Percentiles rank a stretch among this genome's conserved stretches.
Conservation (phyloP, 2,888 invertebrate genomes). For the Chaetoderma sp. region DNA sequence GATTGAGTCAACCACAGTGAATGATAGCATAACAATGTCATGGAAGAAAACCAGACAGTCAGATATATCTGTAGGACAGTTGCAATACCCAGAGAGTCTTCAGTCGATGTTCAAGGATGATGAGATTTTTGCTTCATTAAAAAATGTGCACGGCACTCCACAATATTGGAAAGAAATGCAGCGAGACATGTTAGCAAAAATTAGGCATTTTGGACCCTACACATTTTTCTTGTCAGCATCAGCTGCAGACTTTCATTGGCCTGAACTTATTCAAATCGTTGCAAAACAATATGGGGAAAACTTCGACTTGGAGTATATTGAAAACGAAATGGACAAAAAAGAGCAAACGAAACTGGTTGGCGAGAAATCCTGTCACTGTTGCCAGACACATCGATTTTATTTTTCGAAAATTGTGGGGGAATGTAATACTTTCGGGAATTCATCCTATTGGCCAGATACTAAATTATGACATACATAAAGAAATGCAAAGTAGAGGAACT, state of each 20-base stretch:
- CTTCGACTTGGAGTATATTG: conserved; percentile 12
- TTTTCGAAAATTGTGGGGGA: conserved; percentile 29
- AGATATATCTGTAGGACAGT: conserved; percentile 8
- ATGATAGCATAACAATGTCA: conserved; percentile 12
- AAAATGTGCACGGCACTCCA: conserved; percentile 21
- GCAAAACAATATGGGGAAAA: conserved; percentile 30
- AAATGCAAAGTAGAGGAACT: conserved; percentile 33
- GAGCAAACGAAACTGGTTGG: conserved; percentile 27
- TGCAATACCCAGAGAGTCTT: conserved; percentile 17
- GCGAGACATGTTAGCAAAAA: conserved; percentile 34
- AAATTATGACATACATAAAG: conserved; percentile 32
- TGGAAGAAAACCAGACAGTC: conserved; percentile 13
- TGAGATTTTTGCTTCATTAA: conserved; percentile 22
- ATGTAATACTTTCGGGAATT: conserved; percentile 26
- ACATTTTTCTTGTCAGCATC: conserved; percentile 36
- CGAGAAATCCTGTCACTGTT: conserved; percentile 25
- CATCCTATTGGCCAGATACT: conserved; percentile 32
- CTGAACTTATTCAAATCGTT: conserved; percentile 31
- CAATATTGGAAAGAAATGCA: conserved; percentile 35
- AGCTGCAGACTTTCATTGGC: conserved; percentile 38
- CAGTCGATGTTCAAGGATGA: conserved; percentile 17
- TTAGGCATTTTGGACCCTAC: conserved; percentile 35
- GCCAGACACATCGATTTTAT: conserved; percentile 29
- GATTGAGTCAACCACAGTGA: conserved; percentile 15
- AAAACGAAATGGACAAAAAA: background rate